phyloP scores from a whole-genome alignment of 2,888 invertebrate genomes.

The Chrysolina haemoptera region DNA sequence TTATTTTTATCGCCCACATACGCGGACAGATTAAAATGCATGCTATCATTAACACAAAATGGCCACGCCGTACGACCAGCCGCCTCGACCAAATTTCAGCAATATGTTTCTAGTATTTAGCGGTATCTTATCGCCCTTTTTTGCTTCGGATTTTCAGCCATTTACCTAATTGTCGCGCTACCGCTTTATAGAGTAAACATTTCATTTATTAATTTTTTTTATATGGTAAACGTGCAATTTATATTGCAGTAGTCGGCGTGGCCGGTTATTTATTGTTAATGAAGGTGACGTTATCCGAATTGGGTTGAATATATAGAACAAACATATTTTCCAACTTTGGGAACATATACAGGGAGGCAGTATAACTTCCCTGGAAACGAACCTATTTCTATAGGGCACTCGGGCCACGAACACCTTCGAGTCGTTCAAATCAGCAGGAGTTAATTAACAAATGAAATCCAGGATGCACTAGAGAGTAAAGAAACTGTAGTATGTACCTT shows the following conservation, averaged over 20 bases:
- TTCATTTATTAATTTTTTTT: slow-evolving; percentile 5
- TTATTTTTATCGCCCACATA: slow-evolving; percentile 51
- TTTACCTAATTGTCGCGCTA: slow-evolving; percentile 18
- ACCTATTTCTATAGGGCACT: too few relatives aligned
- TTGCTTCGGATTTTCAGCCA: not conserved
- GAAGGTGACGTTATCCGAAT: slow-evolving; percentile 2
- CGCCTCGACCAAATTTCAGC: slow-evolving; percentile 20
- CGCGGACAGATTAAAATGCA: slow-evolving; percentile 54
- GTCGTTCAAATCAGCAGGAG: too few relatives aligned
- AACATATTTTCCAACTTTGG: not conserved
- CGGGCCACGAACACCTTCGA: too few relatives aligned
- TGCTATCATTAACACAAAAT: slow-evolving; percentile 51
- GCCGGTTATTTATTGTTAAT: slow-evolving; percentile 3
- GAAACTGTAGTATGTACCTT: too few relatives aligned
- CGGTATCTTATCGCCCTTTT: slow-evolving; percentile 24
- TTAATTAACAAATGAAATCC: too few relatives aligned
- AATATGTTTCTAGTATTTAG: slow-evolving; percentile 26
- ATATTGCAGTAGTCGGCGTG: not conserved
- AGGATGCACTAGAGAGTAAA: too few relatives aligned
- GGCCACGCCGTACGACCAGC: slow-evolving; percentile 25
- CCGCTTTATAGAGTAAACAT: slow-evolving; percentile 17
- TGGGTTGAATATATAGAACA: not conserved
- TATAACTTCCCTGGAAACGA: too few relatives aligned
- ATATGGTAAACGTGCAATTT: slow-evolving; percentile 1
- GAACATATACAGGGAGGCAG: not conserved